These are phyloP conservation scores for Calephelis perditalis DNA, from an alignment of 2,888 invertebrate genomes.

Conservation along the genomic window DNA sequence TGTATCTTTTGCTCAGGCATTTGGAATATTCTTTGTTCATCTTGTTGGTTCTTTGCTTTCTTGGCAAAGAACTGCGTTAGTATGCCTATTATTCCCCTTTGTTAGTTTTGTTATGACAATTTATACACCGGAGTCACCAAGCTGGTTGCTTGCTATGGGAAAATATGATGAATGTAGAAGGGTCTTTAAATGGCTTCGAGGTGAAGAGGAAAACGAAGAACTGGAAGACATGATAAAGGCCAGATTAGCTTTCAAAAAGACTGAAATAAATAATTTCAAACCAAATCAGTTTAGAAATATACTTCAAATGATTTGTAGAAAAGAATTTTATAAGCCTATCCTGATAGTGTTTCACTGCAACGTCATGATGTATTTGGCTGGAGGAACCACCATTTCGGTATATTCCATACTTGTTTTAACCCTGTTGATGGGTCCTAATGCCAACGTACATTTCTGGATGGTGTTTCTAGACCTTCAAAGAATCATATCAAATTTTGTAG, in stretches of 20 bases:
- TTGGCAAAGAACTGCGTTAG: slow-evolving; percentile 75
- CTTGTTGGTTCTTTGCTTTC: slow-evolving; percentile 75
- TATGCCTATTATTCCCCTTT: slow-evolving; percentile 61
- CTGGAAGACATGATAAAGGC: slow-evolving; percentile 51
- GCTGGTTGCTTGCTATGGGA: slow-evolving; percentile 79
- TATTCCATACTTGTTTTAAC: slow-evolving; percentile 81
- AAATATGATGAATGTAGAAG: slow-evolving; percentile 70
- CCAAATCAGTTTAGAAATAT: slow-evolving; percentile 22
- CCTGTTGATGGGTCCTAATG: slow-evolving; percentile 72
- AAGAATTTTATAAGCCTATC: slow-evolving; percentile 76
- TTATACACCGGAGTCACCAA: slow-evolving; percentile 79
- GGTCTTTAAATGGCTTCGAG: slow-evolving; percentile 77
- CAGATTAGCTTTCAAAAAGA: slow-evolving; percentile 36
- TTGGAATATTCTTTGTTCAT: slow-evolving; percentile 80
- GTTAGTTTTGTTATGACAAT: slow-evolving; percentile 57
- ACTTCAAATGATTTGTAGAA: slow-evolving; percentile 42
- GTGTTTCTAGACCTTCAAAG: slow-evolving; percentile 81
- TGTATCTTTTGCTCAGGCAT: slow-evolving; percentile 47
- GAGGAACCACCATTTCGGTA: slow-evolving; percentile 81
- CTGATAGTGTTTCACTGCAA: slow-evolving; percentile 78
- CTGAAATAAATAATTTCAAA: slow-evolving; percentile 32
- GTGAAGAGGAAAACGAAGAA: slow-evolving; percentile 60
- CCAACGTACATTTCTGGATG: slow-evolving; percentile 81
- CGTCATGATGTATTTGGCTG: slow-evolving; percentile 80
- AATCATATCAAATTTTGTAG: slow-evolving; percentile 74